Evolutionary conservation across 2,113 vertebrate species (phyloP).

Genomic region (Anolis sagrei): DNA sequence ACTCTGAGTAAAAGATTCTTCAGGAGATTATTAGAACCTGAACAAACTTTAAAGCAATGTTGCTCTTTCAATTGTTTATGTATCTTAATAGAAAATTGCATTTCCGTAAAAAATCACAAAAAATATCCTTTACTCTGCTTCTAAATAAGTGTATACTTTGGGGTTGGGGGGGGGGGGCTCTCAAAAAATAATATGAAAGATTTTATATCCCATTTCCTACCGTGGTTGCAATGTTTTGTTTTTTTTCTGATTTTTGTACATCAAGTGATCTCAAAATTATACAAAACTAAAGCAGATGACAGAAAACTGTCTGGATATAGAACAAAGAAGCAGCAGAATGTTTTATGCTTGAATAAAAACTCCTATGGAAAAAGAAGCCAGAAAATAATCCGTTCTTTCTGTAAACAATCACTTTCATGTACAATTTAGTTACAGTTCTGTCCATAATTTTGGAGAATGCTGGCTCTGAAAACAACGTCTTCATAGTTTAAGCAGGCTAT

Average conservation of each 20-base stretch:
- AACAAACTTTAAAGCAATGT: neutral
- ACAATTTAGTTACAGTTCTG: constrained; percentile 42
- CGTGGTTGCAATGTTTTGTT: rapidly evolving
- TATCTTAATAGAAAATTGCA: neutral
- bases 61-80: neutral
- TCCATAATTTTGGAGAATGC: constrained; percentile 37
- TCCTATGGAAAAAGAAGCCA: constrained; percentile 46
- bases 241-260: constrained; percentile 5
- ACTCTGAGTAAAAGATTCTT: neutral
- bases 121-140: neutral
- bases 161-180: neutral
- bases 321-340: constrained; percentile 3
- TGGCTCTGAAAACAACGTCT: constrained; percentile 51
- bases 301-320: constrained; percentile 28
- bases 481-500: constrained; percentile 35
- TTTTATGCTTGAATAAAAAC: neutral
- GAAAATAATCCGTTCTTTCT: constrained; percentile 34
- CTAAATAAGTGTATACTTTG: neutral
- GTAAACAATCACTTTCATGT: constrained; percentile 47
- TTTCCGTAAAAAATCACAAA: neutral
- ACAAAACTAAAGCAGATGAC: constrained; percentile 7
- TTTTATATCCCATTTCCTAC: neutral
- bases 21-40: neutral
- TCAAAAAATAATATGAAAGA: constrained; percentile 29
- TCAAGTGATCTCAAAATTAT: constrained; percentile 14